These are phyloP conservation scores for Schlechtendalia chinensis DNA, from an alignment of 1,140 invertebrate species.

Conservation along the genomic window DNA sequence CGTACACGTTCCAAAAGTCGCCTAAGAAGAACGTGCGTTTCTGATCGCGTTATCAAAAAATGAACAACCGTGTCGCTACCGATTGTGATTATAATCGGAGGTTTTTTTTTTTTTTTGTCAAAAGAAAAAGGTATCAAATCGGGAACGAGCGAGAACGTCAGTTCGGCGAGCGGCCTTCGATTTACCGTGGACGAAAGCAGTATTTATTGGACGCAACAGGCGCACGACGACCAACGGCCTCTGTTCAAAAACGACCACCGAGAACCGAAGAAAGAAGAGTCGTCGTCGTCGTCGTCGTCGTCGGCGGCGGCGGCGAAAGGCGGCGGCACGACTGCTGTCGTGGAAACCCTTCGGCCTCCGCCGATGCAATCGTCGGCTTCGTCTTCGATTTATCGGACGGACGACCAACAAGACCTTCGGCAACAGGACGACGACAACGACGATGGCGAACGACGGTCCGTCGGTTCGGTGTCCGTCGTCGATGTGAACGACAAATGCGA, in stretches of 20 bases:
- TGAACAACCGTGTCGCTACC: too few species aligned
- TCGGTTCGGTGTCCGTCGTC: background rate
- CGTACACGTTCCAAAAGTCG: too few species aligned
- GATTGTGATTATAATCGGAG: too few species aligned
- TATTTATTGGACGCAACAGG: constrained; percentile 25
- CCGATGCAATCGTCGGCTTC: background rate
- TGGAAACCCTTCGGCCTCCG: background rate
- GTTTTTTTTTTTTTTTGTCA: background rate
- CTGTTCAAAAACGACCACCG: constrained; percentile 34
- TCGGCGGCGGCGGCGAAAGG: background rate
- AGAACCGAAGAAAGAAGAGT: background rate
- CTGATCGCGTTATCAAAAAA: too few species aligned
- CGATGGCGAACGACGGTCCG: background rate
- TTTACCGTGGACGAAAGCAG: constrained; percentile 12
- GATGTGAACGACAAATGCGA: background rate
- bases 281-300: too few species aligned
- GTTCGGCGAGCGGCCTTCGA: background rate
- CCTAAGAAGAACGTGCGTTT: too few species aligned
- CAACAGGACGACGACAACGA: background rate
- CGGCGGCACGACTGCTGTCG: background rate
- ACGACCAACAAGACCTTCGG: background rate
- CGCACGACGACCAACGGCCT: constrained; percentile 8
- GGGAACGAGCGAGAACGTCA: background rate
- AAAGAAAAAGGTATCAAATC: background rate
- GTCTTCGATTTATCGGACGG: background rate